Percentiles rank a stretch among this genome's conserved stretches.
These are phyloP conservation scores for Dicentrarchus labrax DNA, from an alignment of 2,113 vertebrate genomes.

Conservation along the genomic window DNA sequence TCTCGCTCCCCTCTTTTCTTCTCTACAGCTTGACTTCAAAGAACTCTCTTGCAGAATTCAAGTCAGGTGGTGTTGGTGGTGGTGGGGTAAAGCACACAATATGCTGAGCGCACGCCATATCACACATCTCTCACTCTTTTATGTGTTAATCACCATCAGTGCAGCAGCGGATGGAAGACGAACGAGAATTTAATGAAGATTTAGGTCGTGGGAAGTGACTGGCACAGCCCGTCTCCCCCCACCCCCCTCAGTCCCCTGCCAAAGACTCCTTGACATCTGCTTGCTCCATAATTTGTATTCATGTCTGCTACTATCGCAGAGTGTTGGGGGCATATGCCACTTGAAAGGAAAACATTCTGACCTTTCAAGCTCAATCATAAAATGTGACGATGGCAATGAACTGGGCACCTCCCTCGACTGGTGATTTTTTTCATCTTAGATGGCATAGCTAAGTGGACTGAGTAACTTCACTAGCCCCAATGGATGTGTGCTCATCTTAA, in stretches of 20 bases:
- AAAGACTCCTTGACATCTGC: constrained; percentile 56
- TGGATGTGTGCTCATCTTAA: constrained; percentile 15
- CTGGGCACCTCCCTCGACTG: constrained; percentile 11
- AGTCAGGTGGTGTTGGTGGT: constrained; percentile 66
- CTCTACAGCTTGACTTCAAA: constrained; percentile 76
- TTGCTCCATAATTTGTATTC: constrained; percentile 51
- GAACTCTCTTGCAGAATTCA: constrained; percentile 60
- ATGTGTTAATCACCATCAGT: constrained; percentile 76
- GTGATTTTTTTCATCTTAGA: constrained; percentile 24
- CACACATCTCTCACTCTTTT: constrained; percentile 68
- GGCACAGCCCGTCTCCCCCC: constrained; percentile 11
- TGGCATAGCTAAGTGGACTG: neutral
- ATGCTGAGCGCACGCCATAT: constrained; percentile 53
- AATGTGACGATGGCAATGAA: constrained; percentile 26
- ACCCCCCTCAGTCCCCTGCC: neutral
- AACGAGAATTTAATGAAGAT: constrained; percentile 70
- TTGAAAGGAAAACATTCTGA: constrained; percentile 59
- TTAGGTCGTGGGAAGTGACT: constrained; percentile 75
- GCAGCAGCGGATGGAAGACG: constrained; percentile 48
- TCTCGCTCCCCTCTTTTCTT: constrained; percentile 37
- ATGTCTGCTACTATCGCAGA: constrained; percentile 7
- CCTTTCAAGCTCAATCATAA: constrained; percentile 57
- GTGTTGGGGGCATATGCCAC: constrained; percentile 36
- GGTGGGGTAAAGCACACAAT: constrained; percentile 50
- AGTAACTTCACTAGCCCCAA: constrained; percentile 35